Percentiles rank a stretch among this genome's conserved stretches.
Evolutionary conservation across 2,797 vertebrate species (phyloP).

Genomic region (Lutjanus argentimaculatus): DNA sequence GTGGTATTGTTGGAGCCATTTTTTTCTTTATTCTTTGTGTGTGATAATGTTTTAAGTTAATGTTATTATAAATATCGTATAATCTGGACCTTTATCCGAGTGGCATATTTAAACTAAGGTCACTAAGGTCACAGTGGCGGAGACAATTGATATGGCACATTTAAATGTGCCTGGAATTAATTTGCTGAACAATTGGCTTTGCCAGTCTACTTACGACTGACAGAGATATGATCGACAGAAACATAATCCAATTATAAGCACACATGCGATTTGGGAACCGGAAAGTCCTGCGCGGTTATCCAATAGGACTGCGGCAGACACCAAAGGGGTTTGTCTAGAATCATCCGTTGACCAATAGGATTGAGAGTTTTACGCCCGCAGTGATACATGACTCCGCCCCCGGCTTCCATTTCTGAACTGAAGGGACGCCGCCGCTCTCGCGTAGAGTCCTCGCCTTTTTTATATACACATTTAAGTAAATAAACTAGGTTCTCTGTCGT

Average conservation of each 20-base stretch:
- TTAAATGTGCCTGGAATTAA: constrained; percentile 51
- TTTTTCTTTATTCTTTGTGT: neutral
- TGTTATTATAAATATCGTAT: too few species aligned
- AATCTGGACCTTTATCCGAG: neutral
- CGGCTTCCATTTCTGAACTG: constrained; percentile 87
- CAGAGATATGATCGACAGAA: constrained; percentile 63
- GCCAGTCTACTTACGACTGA: constrained; percentile 10
- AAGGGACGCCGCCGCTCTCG: constrained; percentile 78
- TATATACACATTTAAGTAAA: constrained; percentile 83
- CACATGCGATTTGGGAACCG: constrained; percentile 55
- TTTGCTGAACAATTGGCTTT: constrained; percentile 45
- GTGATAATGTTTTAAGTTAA: neutral
- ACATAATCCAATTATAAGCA: constrained; percentile 66
- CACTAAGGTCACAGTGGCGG: constrained; percentile 29
- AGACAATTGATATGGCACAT: constrained; percentile 18
- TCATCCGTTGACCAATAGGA: constrained; percentile 69
- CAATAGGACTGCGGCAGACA: constrained; percentile 64
- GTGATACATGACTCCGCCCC: constrained; percentile 81
- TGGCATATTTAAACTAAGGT: constrained; percentile 38
- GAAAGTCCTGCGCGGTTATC: constrained; percentile 54
- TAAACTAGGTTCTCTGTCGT: constrained; percentile 69
- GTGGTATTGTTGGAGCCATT: neutral
- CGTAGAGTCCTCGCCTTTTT: constrained; percentile 79
- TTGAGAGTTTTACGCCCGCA: constrained; percentile 80
- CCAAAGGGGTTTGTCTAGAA: constrained; percentile 43